A percentile compares a stretch with the other conserved stretches of the same genome.
These are phyloP conservation scores for Champsocephalus gunnari DNA, from an alignment of 2,797 vertebrate genomes.

Conservation along the genomic window DNA sequence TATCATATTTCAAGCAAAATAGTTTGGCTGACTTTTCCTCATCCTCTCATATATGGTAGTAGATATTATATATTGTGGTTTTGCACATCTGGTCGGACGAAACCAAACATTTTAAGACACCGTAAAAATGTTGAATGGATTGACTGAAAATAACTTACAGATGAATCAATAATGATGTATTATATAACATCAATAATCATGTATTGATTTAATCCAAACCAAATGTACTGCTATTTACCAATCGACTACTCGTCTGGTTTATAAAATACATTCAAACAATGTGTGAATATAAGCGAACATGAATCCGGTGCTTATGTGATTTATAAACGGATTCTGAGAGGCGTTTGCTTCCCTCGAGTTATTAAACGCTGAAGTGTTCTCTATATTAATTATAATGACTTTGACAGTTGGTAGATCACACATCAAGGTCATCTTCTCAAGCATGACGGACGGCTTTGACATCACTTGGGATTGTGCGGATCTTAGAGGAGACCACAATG, in stretches of 20 bases:
- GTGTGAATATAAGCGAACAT: not conserved
- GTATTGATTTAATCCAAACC: too few species aligned
- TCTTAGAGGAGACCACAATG: constrained; percentile 5
- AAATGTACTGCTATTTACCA: not conserved
- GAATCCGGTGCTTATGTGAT: not conserved
- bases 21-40: not conserved
- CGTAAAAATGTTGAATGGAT: not conserved
- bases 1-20: not conserved
- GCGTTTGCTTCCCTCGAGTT: not conserved
- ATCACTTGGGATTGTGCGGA: constrained; percentile 1
- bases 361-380: not conserved
- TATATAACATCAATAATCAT: too few species aligned
- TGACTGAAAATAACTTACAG: not conserved
- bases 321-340: not conserved
- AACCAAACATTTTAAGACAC: not conserved
- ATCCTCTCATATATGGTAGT: not conserved
- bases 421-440: not conserved
- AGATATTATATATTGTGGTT: not conserved
- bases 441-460: not conserved
- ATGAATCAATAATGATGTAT: not conserved
- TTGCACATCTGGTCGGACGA: not conserved
- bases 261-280: not conserved
- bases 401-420: not conserved
- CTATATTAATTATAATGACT: not conserved
- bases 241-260: not conserved